Conservation (phyloP, 2,113 vertebrate species). For the Pygoscelis adeliae region DNA sequence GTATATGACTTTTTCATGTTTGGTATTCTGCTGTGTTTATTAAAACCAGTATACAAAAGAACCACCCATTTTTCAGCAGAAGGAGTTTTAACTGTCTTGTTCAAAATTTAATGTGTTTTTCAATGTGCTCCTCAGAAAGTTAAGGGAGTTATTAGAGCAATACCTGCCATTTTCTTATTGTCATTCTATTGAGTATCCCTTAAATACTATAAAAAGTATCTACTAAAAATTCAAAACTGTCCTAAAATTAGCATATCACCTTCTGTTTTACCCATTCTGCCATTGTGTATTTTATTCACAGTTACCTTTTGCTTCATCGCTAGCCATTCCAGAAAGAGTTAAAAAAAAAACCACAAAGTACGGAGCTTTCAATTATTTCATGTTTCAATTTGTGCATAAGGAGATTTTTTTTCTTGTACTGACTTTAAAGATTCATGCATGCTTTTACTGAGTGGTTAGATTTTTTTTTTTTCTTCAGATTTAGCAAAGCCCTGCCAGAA, state of each 20-base stretch:
- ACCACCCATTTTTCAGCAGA: background rate
- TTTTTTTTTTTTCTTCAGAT: background rate
- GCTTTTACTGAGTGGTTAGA: background rate
- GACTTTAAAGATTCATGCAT: background rate
- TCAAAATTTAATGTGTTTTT: constrained; percentile 2
- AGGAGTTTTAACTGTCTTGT: background rate
- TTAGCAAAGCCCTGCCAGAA: constrained; percentile 31
- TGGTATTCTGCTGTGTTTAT: background rate
- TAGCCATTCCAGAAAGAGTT: background rate
- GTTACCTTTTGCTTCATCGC: background rate
- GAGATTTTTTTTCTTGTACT: background rate
- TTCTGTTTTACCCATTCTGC: background rate
- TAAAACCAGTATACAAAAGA: background rate
- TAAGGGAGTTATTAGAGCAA: background rate
- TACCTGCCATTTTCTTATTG: background rate
- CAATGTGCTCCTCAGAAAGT: background rate
- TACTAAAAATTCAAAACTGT: constrained; percentile 11
- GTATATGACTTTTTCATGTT: background rate
- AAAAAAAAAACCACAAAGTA: background rate
- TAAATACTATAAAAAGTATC: background rate
- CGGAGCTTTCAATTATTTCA: background rate
- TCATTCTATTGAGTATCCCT: background rate
- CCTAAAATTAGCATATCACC: background rate
- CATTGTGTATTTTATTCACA: background rate
- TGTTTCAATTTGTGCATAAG: background rate